Conservation (phyloP, 2,797 vertebrate species). For the Vespertilio murinus region DNA sequence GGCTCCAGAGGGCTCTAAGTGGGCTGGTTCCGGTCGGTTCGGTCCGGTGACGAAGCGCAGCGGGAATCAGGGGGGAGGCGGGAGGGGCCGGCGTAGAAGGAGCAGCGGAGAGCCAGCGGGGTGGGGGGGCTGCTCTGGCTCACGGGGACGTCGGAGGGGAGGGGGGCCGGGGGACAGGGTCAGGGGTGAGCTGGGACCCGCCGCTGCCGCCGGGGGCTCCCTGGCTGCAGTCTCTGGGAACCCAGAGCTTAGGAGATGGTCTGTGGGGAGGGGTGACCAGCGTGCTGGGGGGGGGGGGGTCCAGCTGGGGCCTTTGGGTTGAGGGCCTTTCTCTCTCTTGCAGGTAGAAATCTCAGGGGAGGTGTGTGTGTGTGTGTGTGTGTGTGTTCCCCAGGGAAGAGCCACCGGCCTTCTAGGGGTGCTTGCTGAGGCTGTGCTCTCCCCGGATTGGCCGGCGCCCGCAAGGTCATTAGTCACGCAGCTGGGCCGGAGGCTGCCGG, state of each 20-base stretch:
- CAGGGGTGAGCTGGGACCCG: background rate
- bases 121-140: background rate
- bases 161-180: too few species aligned
- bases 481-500: too few species aligned
- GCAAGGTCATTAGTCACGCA: background rate
- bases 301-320: background rate
- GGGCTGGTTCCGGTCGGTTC: background rate
- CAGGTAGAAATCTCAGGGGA: too few species aligned
- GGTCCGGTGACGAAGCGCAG: background rate
- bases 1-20: background rate
- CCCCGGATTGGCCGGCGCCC: too few species aligned
- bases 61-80: too few species aligned
- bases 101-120: background rate
- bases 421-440: accelerated
- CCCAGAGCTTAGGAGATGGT: background rate
- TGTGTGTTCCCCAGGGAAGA: background rate
- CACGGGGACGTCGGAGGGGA: background rate
- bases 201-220: background rate
- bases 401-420: too few species aligned
- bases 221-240: background rate
- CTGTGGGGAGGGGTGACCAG: background rate
- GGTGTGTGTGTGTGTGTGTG: background rate
- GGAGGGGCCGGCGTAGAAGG: accelerated
- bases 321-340: background rate
- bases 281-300: too few species aligned